Percentiles rank a stretch among this genome's conserved stretches.
Evolutionary conservation across 1,140 invertebrate genomes (phyloP).

Genomic region (Drosophila sucinea): DNA sequence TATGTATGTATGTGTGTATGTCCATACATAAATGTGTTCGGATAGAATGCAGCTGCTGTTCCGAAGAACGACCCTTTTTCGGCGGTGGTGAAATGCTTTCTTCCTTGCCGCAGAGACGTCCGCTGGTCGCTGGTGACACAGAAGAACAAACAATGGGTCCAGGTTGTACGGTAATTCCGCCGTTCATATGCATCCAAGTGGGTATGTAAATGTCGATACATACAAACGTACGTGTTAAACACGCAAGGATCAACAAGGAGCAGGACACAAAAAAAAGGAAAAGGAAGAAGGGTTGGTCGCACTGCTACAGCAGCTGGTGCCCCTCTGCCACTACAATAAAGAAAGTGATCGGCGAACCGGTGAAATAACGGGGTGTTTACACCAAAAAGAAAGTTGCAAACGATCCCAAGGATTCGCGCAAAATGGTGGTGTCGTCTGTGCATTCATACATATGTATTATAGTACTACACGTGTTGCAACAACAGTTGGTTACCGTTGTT

Average conservation of each 20-base stretch:
- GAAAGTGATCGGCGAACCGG: conserved; percentile 44
- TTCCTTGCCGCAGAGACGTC: conserved; percentile 26
- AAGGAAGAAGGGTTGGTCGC: conserved; percentile 55
- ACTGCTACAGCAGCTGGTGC: conserved; percentile 30
- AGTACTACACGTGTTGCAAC: conserved; percentile 32
- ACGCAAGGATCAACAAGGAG: conserved; percentile 34
- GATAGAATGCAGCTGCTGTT: conserved; percentile 6
- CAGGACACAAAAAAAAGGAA: conserved; percentile 25
- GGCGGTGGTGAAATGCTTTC: conserved; percentile 65
- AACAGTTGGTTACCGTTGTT: conserved; percentile 28
- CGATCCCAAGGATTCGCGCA: background rate
- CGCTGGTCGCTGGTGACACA: conserved; percentile 24
- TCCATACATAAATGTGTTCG: background rate
- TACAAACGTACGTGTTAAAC: conserved; percentile 38
- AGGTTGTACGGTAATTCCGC: conserved; percentile 27
- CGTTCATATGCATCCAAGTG: conserved; percentile 14
- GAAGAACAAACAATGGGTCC: conserved; percentile 34
- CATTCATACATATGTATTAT: background rate
- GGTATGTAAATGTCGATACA: background rate
- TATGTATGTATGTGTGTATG: background rate
- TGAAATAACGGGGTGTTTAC: conserved; percentile 42
- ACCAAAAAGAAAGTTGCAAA: conserved; percentile 8
- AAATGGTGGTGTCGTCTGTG: background rate
- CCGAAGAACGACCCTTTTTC: conserved; percentile 27
- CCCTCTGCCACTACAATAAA: conserved; percentile 22